phyloP scores from a whole-genome alignment of 1,140 invertebrate species.

The Drosophila parvula region DNA sequence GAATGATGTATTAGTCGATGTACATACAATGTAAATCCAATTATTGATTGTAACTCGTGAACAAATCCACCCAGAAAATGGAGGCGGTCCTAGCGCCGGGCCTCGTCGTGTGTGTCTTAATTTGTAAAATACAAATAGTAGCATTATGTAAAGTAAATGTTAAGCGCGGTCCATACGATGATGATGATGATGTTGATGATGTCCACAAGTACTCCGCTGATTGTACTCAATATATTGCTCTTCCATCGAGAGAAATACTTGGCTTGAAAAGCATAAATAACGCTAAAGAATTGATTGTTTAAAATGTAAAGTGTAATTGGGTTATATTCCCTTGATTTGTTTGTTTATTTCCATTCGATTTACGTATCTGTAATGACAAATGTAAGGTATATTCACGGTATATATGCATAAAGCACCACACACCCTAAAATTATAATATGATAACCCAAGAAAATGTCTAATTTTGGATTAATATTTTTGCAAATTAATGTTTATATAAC shows the following conservation, averaged over 20 bases:
- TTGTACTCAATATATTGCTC: slow-evolving; percentile 28
- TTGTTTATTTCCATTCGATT: slow-evolving; percentile 33
- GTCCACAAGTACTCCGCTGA: slow-evolving; percentile 27
- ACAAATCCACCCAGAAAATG: slow-evolving; percentile 33
- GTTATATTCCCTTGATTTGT: slow-evolving; percentile 11
- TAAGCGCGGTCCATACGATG: slow-evolving; percentile 35
- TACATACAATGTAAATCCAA: slow-evolving; percentile 54
- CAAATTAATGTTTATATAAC: slow-evolving; percentile 74
- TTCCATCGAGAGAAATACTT: slow-evolving; percentile 14
- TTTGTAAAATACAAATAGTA: slow-evolving; percentile 39
- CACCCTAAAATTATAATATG: slow-evolving; percentile 26
- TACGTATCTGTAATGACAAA: slow-evolving; percentile 28
- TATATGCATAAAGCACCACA: slow-evolving; percentile 22
- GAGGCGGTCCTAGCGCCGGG: slow-evolving; percentile 10
- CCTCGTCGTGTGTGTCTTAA: slow-evolving; percentile 31
- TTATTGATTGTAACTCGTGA: slow-evolving; percentile 51
- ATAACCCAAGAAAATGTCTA: slow-evolving; percentile 33
- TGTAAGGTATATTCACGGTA: slow-evolving; percentile 34
- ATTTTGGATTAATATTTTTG: slow-evolving; percentile 65
- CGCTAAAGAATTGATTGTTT: slow-evolving; percentile 22
- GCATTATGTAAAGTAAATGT: slow-evolving; percentile 43
- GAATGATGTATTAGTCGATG: slow-evolving; percentile 60
- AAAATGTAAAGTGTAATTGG: slow-evolving; percentile 33
- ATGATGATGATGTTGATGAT: slow-evolving; percentile 6
- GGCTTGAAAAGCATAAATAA: slow-evolving; percentile 38